Percentiles rank a stretch among this genome's conserved stretches.
Evolutionary conservation across 92 coral and sea anemone species (phyloP).

Genomic region (Meandrina meandrites): DNA sequence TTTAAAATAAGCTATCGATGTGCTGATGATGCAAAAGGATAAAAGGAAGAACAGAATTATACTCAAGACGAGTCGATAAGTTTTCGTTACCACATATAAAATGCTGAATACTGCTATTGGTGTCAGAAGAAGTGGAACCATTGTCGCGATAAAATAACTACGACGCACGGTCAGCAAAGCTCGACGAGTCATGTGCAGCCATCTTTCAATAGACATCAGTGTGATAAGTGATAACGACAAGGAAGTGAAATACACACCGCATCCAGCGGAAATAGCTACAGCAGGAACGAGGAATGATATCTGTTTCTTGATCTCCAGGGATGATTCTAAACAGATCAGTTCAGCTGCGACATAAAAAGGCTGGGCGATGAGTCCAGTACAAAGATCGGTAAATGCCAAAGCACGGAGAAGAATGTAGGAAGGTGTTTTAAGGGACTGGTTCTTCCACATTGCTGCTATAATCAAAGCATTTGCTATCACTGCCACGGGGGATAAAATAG

Average conservation of each 20-base stretch:
- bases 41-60: background rate
- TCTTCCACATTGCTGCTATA: conserved; percentile 15
- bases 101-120: background rate
- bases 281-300: too few relatives aligned
- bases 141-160: background rate
- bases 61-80: background rate
- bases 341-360: background rate
- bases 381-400: background rate
- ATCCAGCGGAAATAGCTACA: background rate
- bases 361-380: conserved; percentile 4
- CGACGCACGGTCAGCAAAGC: background rate
- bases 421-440: background rate
- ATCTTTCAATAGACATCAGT: conserved; percentile 8
- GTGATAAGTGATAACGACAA: background rate
- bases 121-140: background rate
- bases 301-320: background rate
- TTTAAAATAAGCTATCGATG: background rate
- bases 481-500: conserved; percentile 7
- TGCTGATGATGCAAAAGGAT: background rate
- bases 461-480: conserved; percentile 6
- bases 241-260: background rate
- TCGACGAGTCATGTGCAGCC: conserved; percentile 9
- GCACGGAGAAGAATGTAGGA: background rate
- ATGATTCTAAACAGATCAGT: background rate
- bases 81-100: background rate